phyloP scores from a whole-genome alignment of 2,113 vertebrate genomes.

The Barbus barbus region DNA sequence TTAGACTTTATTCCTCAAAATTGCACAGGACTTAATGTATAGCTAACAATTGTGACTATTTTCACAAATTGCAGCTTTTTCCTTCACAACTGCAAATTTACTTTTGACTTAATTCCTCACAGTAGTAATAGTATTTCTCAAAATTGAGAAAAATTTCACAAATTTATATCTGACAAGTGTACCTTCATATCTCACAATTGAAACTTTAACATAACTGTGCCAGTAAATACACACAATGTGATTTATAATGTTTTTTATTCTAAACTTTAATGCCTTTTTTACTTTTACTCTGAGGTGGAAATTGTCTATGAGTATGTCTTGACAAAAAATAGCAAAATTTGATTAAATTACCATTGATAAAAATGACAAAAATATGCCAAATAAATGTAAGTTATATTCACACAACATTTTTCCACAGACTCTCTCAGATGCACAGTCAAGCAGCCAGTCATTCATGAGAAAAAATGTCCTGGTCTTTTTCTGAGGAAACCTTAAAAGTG shows the following conservation, averaged over 20 bases:
- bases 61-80: background rate
- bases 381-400: background rate
- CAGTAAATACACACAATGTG: background rate
- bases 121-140: background rate
- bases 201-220: background rate
- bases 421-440: background rate
- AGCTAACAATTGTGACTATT: background rate
- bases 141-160: background rate
- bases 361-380: background rate
- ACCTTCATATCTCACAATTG: no score
- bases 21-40: background rate
- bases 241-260: background rate
- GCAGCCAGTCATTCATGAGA: background rate
- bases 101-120: background rate
- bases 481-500: background rate
- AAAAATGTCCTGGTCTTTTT: background rate
- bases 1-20: background rate
- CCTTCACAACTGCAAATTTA: background rate
- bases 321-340: background rate
- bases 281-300: background rate
- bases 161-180: background rate
- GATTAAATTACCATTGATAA: background rate
- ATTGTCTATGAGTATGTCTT: background rate
- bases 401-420: background rate
- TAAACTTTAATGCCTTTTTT: background rate